Conservation (phyloP, 2,797 vertebrate genomes). For the Streptopelia turtur region DNA sequence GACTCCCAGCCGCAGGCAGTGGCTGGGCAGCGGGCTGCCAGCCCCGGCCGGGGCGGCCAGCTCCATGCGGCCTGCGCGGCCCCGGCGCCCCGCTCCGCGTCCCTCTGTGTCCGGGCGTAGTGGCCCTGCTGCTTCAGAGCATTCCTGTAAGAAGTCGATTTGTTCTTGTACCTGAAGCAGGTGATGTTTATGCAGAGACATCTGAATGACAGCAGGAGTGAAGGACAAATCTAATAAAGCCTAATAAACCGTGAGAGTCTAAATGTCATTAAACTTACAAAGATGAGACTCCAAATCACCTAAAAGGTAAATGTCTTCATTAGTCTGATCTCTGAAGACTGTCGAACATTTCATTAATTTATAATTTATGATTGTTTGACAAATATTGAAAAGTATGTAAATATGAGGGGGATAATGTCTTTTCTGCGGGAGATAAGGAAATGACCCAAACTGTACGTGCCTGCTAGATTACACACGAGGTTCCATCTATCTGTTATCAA, state of each 20-base stretch:
- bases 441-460: slow-evolving; percentile 97
- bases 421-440: slow-evolving; percentile 99
- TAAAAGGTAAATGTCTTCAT: slow-evolving; percentile 95
- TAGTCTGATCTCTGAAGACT: slow-evolving; percentile 95
- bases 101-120: neutral
- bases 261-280: slow-evolving; percentile 93
- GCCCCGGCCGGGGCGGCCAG: neutral
- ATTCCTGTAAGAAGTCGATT: slow-evolving; percentile 54
- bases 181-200: slow-evolving; percentile 89
- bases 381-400: slow-evolving; percentile 99
- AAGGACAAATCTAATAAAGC: slow-evolving; percentile 91
- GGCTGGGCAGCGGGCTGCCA: neutral
- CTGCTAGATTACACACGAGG: slow-evolving; percentile 96
- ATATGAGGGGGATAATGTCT: slow-evolving; percentile 97
- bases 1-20: neutral
- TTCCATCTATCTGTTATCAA: slow-evolving; percentile 90
- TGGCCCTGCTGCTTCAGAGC: neutral
- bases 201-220: slow-evolving; percentile 88
- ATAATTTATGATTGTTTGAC: slow-evolving; percentile 99
- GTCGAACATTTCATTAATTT: slow-evolving; percentile 99
- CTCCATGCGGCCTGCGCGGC: neutral
- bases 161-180: slow-evolving; percentile 88
- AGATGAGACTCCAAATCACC: slow-evolving; percentile 87
- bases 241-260: slow-evolving; percentile 93
- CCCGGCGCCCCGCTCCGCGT: too few species aligned